These are phyloP conservation scores for Operophtera brumata DNA, from an alignment of 2,888 invertebrate genomes.

Conservation along the genomic window DNA sequence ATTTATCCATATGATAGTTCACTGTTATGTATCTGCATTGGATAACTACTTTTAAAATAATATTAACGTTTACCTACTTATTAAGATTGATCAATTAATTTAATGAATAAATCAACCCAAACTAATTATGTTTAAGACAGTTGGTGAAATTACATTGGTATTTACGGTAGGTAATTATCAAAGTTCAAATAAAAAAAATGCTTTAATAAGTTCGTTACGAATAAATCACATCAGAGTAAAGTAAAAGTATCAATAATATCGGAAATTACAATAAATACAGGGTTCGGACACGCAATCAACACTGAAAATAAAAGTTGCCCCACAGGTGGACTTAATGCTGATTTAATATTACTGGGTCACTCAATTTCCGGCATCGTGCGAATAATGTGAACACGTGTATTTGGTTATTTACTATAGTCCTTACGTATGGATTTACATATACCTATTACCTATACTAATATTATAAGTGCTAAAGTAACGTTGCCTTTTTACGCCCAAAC, in stretches of 20 bases:
- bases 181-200: conserved; percentile 18
- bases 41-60: too few species aligned
- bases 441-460: too few species aligned
- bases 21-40: too few species aligned
- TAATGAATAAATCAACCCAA: conserved; percentile 8
- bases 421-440: too few species aligned
- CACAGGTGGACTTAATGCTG: conserved; percentile 39
- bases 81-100: conserved; percentile 17
- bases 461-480: too few species aligned
- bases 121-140: conserved; percentile 7
- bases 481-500: too few species aligned
- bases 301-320: conserved; percentile 46
- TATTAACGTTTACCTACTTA: background rate
- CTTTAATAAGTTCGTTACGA: conserved; percentile 9
- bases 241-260: conserved; percentile 27
- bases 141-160: conserved; percentile 20
- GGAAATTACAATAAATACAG: conserved; percentile 26
- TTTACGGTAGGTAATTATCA: conserved; percentile 18
- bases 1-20: too few species aligned
- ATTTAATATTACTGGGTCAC: conserved; percentile 61
- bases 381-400: conserved; percentile 19
- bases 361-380: conserved; percentile 54
- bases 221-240: conserved; percentile 26
- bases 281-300: conserved; percentile 33
- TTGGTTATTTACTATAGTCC: background rate